A percentile compares a stretch with the other conserved stretches of the same genome.
phyloP scores from a whole-genome alignment of 1,140 invertebrate species.

The Sycobia sp. region DNA sequence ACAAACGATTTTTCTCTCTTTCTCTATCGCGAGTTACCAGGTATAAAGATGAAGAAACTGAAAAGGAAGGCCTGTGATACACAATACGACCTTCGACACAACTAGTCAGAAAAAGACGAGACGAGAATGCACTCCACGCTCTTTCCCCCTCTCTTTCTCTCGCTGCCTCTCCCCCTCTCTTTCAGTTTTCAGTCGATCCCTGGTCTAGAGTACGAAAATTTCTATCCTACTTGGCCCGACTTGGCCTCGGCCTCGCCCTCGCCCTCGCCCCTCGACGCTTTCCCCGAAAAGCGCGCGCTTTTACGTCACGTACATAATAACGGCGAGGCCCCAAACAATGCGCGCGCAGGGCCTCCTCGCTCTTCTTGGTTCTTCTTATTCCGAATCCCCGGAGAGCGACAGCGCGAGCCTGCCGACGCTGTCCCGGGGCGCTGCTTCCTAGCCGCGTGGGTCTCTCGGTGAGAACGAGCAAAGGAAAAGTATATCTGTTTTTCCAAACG shows the following conservation, averaged over 20 bases:
- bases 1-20: not conserved
- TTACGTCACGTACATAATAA: not conserved
- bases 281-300: slow-evolving; percentile 18
- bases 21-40: not conserved
- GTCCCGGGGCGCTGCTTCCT: not conserved
- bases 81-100: slow-evolving; percentile 19
- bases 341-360: not conserved
- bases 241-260: not conserved
- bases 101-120: no score
- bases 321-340: not conserved
- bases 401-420: not conserved
- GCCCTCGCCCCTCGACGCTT: not conserved
- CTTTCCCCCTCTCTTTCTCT: not conserved
- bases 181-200: not conserved
- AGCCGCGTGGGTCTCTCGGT: not conserved
- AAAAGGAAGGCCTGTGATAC: not conserved
- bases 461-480: slow-evolving; percentile 6
- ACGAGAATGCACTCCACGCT: no score
- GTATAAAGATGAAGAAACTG: not conserved
- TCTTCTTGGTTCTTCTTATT: not conserved
- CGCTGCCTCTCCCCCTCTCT: not conserved
- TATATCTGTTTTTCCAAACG: slow-evolving; percentile 15
- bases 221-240: not conserved
- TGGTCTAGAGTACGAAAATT: no score
- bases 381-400: slow-evolving; percentile 1